These are phyloP conservation scores for Oryctes rhinoceros DNA, from an alignment of 1,140 invertebrate species.

Conservation along the genomic window DNA sequence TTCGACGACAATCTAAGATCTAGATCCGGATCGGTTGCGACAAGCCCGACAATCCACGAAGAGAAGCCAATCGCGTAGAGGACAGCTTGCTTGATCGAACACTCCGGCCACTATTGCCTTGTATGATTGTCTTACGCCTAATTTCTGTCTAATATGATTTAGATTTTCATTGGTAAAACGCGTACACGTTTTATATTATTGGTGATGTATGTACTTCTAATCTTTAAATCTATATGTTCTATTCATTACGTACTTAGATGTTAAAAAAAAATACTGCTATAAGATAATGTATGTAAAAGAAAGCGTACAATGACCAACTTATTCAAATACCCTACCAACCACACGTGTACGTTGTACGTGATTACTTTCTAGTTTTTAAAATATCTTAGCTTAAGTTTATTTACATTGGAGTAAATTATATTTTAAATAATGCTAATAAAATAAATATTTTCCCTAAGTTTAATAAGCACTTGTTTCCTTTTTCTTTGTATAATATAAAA, in stretches of 20 bases:
- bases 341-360: slow-evolving; percentile 20
- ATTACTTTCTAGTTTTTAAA: slow-evolving; percentile 35
- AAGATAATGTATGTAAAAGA: neutral
- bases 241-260: neutral
- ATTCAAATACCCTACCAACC: neutral
- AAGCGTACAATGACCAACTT: neutral
- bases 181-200: slow-evolving; percentile 26
- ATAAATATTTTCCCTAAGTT: slow-evolving; percentile 39
- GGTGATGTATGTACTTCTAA: slow-evolving; percentile 9
- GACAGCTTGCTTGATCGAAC: neutral
- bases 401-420: slow-evolving; percentile 38
- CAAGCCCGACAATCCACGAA: slow-evolving; percentile 77
- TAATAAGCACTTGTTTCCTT: slow-evolving; percentile 16
- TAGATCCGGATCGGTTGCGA: slow-evolving; percentile 71
- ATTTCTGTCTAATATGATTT: slow-evolving; percentile 34
- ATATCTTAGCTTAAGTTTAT: slow-evolving; percentile 6
- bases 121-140: slow-evolving; percentile 26
- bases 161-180: slow-evolving; percentile 15
- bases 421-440: slow-evolving; percentile 39
- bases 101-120: slow-evolving; percentile 41
- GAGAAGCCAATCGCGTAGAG: slow-evolving; percentile 68
- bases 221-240: neutral
- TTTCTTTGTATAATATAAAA: slow-evolving; percentile 16
- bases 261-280: neutral
- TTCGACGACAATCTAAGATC: slow-evolving; percentile 87